Percentiles rank a stretch among this genome's conserved stretches.
These are phyloP conservation scores for Centropyge bicolor DNA, from an alignment of 2,797 vertebrate species.

Conservation along the genomic window DNA sequence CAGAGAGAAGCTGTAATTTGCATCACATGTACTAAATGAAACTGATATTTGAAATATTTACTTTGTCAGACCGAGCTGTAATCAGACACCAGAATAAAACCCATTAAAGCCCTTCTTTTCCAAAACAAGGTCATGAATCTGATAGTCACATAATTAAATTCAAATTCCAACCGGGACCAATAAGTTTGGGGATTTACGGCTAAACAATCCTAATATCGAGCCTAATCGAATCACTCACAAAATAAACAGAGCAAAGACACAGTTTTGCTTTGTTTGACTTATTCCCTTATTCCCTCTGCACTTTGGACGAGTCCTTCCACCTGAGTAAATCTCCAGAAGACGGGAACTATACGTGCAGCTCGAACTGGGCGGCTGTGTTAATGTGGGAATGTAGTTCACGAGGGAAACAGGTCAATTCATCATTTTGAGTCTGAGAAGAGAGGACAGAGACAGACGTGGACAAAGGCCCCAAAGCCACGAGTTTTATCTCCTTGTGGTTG, in stretches of 20 bases:
- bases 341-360: not conserved
- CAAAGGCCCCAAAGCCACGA: not conserved
- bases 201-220: not conserved
- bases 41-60: too few species aligned
- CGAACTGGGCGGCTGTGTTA: not conserved
- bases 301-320: slow-evolving; percentile 11
- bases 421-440: slow-evolving; percentile 19
- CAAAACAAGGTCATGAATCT: slow-evolving; percentile 16
- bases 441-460: not conserved
- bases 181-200: not conserved
- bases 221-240: slow-evolving; percentile 1
- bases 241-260: slow-evolving; percentile 9
- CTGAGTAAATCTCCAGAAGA: slow-evolving; percentile 24
- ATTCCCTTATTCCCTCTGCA: not conserved
- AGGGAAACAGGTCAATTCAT: slow-evolving; percentile 23
- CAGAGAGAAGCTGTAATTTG: not conserved
- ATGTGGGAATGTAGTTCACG: slow-evolving; percentile 19
- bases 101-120: not conserved
- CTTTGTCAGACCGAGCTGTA: not conserved
- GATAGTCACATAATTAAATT: slow-evolving; percentile 19
- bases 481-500: not conserved
- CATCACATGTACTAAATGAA: not conserved
- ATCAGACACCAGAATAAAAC: not conserved
- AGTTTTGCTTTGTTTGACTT: not conserved
- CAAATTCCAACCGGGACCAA: not conserved